Percentiles rank a stretch among this genome's conserved stretches.
These are phyloP conservation scores for Somateria mollissima DNA, from an alignment of 2,797 vertebrate species.

Conservation along the genomic window DNA sequence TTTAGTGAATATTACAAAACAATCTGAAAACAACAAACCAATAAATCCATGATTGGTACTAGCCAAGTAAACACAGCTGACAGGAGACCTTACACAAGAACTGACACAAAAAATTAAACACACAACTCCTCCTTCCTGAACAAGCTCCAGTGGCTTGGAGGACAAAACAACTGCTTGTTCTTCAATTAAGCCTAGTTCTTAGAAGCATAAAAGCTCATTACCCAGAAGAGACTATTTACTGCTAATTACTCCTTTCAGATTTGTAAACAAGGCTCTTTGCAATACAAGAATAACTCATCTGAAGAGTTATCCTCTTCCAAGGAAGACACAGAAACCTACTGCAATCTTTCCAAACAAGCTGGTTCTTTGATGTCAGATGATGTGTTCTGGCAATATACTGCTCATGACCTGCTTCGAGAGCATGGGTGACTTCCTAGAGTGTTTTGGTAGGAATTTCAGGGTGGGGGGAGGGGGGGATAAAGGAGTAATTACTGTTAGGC, in stretches of 20 bases:
- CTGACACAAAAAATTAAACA: background rate
- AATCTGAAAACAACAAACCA: background rate
- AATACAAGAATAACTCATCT: background rate
- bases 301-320: background rate
- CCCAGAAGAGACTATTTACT: background rate
- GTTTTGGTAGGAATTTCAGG: background rate
- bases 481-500: background rate
- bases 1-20: background rate
- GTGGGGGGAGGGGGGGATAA: background rate
- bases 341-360: background rate
- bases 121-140: background rate
- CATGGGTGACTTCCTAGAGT: background rate
- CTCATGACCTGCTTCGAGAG: background rate
- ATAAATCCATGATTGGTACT: background rate
- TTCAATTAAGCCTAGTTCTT: background rate
- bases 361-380: background rate
- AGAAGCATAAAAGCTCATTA: background rate
- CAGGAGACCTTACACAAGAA: background rate
- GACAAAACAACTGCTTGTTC: background rate
- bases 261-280: background rate
- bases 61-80: background rate
- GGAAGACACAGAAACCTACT: background rate
- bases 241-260: constrained; percentile 10
- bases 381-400: background rate
- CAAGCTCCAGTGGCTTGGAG: background rate